These are phyloP conservation scores for Macaria notata DNA, from an alignment of 2,888 invertebrate genomes.

Conservation along the genomic window DNA sequence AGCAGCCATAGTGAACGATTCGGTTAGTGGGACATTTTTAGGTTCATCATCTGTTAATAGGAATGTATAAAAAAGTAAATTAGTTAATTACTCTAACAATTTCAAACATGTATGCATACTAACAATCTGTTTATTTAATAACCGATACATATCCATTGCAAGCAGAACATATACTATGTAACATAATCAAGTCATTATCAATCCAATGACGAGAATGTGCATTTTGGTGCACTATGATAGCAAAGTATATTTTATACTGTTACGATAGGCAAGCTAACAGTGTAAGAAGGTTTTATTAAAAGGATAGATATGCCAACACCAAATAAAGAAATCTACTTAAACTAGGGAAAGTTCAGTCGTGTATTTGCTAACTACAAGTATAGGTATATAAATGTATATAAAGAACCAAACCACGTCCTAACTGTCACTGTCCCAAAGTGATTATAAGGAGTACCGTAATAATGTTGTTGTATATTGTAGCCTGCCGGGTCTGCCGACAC, in stretches of 20 bases:
- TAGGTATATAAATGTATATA: conserved; percentile 3
- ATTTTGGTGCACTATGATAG: too few species aligned
- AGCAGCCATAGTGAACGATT: conserved; percentile 59
- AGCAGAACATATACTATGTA: too few species aligned
- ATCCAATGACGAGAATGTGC: too few species aligned
- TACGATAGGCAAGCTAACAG: too few species aligned
- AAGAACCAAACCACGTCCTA: conserved; percentile 23
- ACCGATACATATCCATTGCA: too few species aligned
- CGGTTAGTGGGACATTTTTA: conserved; percentile 77
- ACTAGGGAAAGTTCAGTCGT: not conserved
- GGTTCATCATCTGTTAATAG: conserved; percentile 79
- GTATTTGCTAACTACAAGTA: not conserved
- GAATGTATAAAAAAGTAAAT: conserved; percentile 64
- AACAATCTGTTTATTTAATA: too few species aligned
- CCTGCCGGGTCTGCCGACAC: conserved; percentile 77
- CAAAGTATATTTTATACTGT: too few species aligned
- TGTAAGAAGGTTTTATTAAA: too few species aligned
- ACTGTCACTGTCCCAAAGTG: conserved; percentile 40
- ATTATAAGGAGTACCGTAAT: conserved; percentile 37
- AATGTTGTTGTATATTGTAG: conserved; percentile 34
- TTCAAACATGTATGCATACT: too few species aligned
- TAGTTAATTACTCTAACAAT: conserved; percentile 5
- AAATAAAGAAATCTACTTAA: conserved; percentile 3
- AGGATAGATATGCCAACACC: conserved; percentile 15
- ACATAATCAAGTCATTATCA: too few species aligned